Conservation (phyloP, 2,888 invertebrate genomes). For the Glaucopsyche alexis region DNA sequence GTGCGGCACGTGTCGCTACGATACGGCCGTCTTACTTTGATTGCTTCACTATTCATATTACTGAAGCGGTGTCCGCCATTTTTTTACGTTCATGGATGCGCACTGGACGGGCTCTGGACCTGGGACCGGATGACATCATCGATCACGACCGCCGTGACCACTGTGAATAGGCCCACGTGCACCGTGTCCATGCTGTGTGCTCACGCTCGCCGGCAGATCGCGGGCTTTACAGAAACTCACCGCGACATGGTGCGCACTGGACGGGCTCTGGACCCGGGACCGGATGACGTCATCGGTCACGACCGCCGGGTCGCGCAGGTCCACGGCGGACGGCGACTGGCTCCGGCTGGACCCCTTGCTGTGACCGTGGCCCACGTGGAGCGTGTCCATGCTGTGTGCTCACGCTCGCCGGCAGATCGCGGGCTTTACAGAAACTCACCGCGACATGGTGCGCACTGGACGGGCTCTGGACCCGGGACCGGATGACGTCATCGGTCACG, state of each 20-base stretch:
- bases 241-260: no score
- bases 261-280: no score
- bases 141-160: conserved; percentile 81
- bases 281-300: no score
- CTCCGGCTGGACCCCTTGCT: conserved; percentile 83
- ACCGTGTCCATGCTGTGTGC: conserved; percentile 60
- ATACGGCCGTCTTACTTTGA: no score
- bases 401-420: background rate
- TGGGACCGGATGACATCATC: conserved; percentile 71
- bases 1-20: no score
- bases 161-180: conserved; percentile 82
- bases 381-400: conserved; percentile 57
- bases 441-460: no score
- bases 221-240: background rate
- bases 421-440: background rate
- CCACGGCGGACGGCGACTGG: conserved; percentile 79
- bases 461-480: no score
- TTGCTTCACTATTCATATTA: no score
- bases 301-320: conserved; percentile 63
- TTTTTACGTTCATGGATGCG: no score
- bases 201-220: background rate
- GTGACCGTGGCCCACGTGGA: conserved; percentile 81
- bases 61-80: no score
- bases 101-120: conserved; percentile 69
- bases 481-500: no score